These are phyloP conservation scores for Eilema caniola DNA, from an alignment of 2,888 invertebrate genomes.

Conservation along the genomic window DNA sequence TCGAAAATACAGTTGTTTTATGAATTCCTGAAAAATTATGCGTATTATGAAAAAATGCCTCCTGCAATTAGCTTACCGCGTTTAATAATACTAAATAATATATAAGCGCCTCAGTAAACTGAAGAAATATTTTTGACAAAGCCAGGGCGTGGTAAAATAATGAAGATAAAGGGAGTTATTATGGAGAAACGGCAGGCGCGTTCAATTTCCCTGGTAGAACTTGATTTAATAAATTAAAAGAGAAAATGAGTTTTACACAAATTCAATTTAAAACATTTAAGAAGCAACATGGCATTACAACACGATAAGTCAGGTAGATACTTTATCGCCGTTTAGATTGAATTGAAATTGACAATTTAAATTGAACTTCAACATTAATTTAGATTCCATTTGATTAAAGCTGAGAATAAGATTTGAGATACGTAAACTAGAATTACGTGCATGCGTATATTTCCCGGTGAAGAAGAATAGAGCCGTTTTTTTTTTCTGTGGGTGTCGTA, in stretches of 20 bases:
- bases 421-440: too few relatives aligned
- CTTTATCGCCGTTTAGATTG: neutral
- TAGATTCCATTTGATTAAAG: neutral
- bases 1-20: neutral
- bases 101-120: slow-evolving; percentile 31
- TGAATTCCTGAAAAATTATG: neutral
- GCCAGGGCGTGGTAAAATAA: slow-evolving; percentile 43
- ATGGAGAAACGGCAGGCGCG: slow-evolving; percentile 42
- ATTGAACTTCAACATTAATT: neutral
- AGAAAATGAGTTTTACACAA: slow-evolving; percentile 48
- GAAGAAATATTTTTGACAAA: slow-evolving; percentile 45
- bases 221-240: slow-evolving; percentile 54
- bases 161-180: slow-evolving; percentile 51
- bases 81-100: slow-evolving; percentile 36
- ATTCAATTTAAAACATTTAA: slow-evolving; percentile 19
- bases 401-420: neutral
- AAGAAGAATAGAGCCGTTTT: too few relatives aligned
- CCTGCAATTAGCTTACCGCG: slow-evolving; percentile 35
- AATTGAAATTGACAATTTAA: neutral
- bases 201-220: slow-evolving; percentile 42
- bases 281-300: neutral
- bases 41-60: slow-evolving; percentile 16
- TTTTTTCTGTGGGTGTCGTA: too few relatives aligned
- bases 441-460: too few relatives aligned
- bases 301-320: neutral